phyloP scores from a whole-genome alignment of 2,797 vertebrate genomes.

The Pachyuromys duprasi region DNA sequence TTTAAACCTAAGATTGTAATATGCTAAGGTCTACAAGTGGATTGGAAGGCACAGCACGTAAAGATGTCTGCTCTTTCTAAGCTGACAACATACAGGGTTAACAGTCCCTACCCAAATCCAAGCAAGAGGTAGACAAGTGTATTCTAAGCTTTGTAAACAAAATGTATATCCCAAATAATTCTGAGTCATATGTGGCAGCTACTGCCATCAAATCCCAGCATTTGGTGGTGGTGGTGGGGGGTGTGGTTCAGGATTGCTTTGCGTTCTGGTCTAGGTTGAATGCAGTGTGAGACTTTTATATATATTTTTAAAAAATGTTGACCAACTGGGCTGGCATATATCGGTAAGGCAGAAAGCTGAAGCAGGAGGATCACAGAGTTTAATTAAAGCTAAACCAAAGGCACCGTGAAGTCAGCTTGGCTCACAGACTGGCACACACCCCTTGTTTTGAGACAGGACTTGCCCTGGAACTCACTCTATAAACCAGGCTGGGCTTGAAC shows the following conservation, averaged over 20 bases:
- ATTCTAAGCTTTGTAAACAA: neutral
- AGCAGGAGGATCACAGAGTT: neutral
- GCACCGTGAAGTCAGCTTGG: neutral
- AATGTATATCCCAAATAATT: neutral
- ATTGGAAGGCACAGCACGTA: neutral
- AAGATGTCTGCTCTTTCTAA: neutral
- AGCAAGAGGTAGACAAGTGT: neutral
- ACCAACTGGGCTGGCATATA: too few species aligned
- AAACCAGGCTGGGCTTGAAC: neutral
- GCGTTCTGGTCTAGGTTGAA: neutral
- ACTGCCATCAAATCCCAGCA: neutral
- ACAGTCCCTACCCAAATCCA: neutral
- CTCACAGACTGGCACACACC: neutral
- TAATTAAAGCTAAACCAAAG: neutral
- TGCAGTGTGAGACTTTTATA: neutral
- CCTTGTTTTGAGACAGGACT: neutral
- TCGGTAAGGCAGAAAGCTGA: too few species aligned
- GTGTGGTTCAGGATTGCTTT: neutral
- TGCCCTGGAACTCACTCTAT: neutral
- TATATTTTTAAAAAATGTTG: neutral
- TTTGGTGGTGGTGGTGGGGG: neutral
- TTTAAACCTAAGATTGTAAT: constrained; percentile 30
- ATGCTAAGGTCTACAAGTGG: constrained; percentile 14
- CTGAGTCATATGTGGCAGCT: neutral
- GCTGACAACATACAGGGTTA: neutral